Evolutionary conservation across 1,140 invertebrate species (phyloP).

Genomic region (Papilio aristodemus): DNA sequence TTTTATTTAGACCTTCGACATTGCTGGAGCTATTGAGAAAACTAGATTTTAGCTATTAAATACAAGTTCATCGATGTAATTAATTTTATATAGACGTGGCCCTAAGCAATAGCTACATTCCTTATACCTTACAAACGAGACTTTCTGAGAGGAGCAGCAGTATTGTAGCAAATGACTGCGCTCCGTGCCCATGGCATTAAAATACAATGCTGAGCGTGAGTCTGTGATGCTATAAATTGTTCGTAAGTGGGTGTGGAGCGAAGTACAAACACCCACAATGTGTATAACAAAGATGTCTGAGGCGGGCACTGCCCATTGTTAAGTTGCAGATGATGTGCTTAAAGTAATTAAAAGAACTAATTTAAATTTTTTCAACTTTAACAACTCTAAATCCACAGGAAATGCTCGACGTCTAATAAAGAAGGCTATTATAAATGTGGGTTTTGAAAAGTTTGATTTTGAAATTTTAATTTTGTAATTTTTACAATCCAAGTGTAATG

Average conservation of each 20-base stretch:
- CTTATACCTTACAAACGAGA: conserved; percentile 1
- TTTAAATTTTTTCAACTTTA: neutral
- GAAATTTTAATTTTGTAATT: too few relatives aligned
- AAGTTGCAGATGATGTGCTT: neutral
- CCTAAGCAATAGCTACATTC: neutral
- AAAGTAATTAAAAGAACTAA: neutral
- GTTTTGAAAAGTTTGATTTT: too few relatives aligned
- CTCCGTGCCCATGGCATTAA: conserved; percentile 3
- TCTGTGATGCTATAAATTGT: conserved; percentile 12
- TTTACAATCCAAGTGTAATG: too few relatives aligned
- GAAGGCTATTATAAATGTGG: neutral
- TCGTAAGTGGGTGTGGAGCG: conserved; percentile 15
- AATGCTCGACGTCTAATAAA: neutral
- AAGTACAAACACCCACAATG: conserved; percentile 4
- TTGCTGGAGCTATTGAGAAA: too few relatives aligned
- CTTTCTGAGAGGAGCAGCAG: neutral
- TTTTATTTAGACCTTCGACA: too few relatives aligned
- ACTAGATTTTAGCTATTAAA: too few relatives aligned
- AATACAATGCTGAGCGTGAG: conserved; percentile 15
- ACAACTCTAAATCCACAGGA: conserved; percentile 1
- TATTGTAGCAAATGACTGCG: neutral
- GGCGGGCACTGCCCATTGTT: conserved; percentile 7
- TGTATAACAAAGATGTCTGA: conserved; percentile 13
- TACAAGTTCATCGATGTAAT: too few relatives aligned
- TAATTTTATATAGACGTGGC: conserved; percentile 39